phyloP scores from a whole-genome alignment of 2,113 vertebrate genomes.

The Caranx ignobilis region DNA sequence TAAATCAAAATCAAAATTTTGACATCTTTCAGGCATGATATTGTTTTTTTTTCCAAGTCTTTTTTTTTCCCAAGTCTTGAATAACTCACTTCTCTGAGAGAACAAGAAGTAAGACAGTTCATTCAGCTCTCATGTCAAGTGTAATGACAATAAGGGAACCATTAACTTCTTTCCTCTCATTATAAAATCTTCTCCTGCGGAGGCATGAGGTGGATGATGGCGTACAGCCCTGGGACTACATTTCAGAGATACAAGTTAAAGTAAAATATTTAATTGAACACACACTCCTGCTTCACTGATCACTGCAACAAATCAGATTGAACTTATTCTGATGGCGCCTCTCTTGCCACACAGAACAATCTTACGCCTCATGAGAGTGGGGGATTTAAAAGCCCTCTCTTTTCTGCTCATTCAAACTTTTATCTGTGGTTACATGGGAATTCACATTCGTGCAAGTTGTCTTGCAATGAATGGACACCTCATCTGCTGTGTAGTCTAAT shows the following conservation, averaged over 20 bases:
- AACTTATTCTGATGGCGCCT: constrained; percentile 78
- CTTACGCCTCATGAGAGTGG: constrained; percentile 54
- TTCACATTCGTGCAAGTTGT: not conserved
- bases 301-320: constrained; percentile 80
- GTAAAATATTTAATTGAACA: constrained; percentile 91
- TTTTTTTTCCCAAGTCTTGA: not conserved
- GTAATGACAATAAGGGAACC: constrained; percentile 34
- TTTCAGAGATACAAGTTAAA: constrained; percentile 81
- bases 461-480: constrained; percentile 15
- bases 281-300: constrained; percentile 83
- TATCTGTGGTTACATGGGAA: constrained; percentile 26
- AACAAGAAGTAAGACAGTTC: constrained; percentile 12
- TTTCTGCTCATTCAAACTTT: constrained; percentile 36
- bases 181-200: constrained; percentile 80
- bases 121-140: constrained; percentile 20
- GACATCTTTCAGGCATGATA: not conserved
- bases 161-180: constrained; percentile 73
- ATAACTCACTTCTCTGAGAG: constrained; percentile 3
- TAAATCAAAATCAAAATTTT: not conserved
- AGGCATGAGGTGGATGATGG: constrained; percentile 79
- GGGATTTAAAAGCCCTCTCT: constrained; percentile 77
- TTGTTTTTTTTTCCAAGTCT: not conserved
- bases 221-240: constrained; percentile 79
- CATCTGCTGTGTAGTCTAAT: not conserved
- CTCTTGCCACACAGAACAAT: constrained; percentile 64